Conservation (phyloP, 1,140 invertebrate species). For the Philopotamus ludificatus region DNA sequence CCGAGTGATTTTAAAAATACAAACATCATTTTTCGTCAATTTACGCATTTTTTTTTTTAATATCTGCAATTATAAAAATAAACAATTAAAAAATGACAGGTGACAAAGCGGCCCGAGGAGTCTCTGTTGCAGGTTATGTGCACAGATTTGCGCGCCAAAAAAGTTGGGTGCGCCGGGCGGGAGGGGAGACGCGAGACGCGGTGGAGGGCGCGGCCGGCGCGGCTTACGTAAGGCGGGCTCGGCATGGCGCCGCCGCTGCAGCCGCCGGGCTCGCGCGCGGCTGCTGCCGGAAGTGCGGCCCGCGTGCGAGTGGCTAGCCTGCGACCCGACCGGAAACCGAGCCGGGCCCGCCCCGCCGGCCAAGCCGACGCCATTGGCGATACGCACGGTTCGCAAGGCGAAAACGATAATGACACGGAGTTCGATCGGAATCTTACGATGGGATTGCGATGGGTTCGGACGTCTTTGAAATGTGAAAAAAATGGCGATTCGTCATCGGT, state of each 20-base stretch:
- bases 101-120: background rate
- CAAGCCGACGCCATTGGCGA: background rate
- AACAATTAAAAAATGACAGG: no score
- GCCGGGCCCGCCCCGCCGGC: background rate
- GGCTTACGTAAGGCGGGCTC: background rate
- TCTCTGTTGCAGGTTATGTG: background rate
- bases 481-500: no score
- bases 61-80: no score
- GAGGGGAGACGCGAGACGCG: constrained; percentile 48
- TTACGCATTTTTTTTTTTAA: no score
- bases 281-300: background rate
- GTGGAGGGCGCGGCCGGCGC: constrained; percentile 32
- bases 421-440: background rate
- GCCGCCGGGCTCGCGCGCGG: background rate
- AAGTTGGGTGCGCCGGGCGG: constrained; percentile 14
- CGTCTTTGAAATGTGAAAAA: no score
- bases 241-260: background rate
- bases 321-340: background rate
- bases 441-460: background rate
- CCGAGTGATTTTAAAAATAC: no score
- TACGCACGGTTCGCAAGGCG: background rate
- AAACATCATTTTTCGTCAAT: no score
- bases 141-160: background rate
- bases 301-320: background rate
- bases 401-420: background rate